Conservation (phyloP, 2,113 vertebrate genomes). For the Mastomys natalensis region DNA sequence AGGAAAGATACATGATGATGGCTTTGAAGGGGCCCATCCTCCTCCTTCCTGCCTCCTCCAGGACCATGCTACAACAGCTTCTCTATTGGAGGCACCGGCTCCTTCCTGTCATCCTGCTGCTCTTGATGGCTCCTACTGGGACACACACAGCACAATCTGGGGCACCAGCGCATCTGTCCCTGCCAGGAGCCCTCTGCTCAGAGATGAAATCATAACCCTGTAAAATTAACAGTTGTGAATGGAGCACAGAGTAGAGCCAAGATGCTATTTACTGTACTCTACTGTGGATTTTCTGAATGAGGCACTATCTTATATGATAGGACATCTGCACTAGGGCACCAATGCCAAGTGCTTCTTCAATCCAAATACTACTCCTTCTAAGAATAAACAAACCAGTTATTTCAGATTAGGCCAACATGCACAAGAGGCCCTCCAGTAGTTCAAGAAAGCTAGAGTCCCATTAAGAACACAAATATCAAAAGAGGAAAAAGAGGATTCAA, state of each 20-base stretch:
- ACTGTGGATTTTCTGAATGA: conserved; percentile 73
- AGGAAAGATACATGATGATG: neutral
- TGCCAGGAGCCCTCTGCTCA: conserved; percentile 66
- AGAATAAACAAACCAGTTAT: neutral
- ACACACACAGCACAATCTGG: conserved; percentile 54
- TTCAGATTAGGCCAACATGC: neutral
- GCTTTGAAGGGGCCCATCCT: neutral
- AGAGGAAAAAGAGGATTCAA: neutral
- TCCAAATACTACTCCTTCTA: conserved; percentile 26
- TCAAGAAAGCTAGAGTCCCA: conserved; percentile 25
- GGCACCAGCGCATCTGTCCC: conserved; percentile 70
- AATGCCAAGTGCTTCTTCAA: conserved; percentile 44
- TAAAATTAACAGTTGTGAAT: conserved; percentile 79
- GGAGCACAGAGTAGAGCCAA: conserved; percentile 61
- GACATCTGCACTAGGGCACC: conserved; percentile 53
- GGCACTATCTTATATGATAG: conserved; percentile 34
- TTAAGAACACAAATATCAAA: conserved; percentile 38
- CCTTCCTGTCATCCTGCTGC: conserved; percentile 54
- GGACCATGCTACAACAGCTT: neutral
- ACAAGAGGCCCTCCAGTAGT: neutral
- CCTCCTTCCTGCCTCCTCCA: neutral
- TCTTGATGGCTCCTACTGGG: conserved; percentile 62
- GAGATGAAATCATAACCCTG: conserved; percentile 70
- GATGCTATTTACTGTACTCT: conserved; percentile 67
- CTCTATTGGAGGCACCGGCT: neutral